Percentiles rank a stretch among this genome's conserved stretches.
Evolutionary conservation across 2,797 vertebrate genomes (phyloP).

Genomic region (Phaenicophaeus curvirostris): DNA sequence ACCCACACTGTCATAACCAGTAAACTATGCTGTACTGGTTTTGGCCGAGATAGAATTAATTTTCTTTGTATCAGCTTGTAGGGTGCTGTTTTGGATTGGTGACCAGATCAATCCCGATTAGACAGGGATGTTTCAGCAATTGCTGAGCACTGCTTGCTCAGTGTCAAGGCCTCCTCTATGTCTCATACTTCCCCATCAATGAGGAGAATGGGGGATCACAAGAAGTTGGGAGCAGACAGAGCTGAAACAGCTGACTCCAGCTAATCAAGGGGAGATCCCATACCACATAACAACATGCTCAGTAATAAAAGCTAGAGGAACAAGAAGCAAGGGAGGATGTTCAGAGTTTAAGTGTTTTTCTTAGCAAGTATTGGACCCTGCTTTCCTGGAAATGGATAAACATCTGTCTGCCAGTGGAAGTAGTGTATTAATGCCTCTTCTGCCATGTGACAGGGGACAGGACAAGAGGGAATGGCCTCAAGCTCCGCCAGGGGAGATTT

Average conservation of each 20-base stretch:
- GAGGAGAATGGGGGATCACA: background rate
- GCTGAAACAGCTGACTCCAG: background rate
- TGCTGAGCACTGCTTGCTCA: background rate
- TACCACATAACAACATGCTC: no score
- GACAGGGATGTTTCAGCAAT: accelerated
- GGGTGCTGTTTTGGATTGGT: background rate
- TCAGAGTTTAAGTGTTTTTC: background rate
- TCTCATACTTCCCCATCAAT: accelerated
- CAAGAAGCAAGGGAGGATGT: background rate
- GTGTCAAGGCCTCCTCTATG: background rate
- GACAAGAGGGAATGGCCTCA: no score
- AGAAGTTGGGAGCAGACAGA: background rate
- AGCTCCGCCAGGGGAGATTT: no score
- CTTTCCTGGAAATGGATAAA: background rate
- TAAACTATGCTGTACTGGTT: background rate
- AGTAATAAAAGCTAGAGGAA: background rate
- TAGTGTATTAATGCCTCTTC: background rate
- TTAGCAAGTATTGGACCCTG: background rate
- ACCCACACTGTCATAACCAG: background rate
- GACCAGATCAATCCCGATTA: background rate
- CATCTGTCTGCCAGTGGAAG: background rate
- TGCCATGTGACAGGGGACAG: no score
- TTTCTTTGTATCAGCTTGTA: background rate
- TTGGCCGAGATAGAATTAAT: background rate
- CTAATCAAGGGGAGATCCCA: no score